Percentiles rank a stretch among this genome's conserved stretches.
phyloP scores from a whole-genome alignment of 1,140 invertebrate species.

The Oryctes rhinoceros region DNA sequence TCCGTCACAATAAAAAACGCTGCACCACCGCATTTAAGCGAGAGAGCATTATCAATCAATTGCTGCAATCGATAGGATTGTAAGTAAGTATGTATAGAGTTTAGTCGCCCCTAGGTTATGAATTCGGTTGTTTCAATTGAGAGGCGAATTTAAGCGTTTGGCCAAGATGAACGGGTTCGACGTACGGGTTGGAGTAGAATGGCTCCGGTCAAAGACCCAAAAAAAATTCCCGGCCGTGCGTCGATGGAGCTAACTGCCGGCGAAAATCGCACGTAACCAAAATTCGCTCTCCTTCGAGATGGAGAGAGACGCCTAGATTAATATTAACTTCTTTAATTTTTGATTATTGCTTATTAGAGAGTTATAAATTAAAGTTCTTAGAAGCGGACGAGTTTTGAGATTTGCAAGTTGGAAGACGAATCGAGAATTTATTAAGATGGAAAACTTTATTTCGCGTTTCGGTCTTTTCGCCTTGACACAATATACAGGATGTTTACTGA shows the following conservation, averaged over 20 bases:
- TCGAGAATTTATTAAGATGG: too few species aligned
- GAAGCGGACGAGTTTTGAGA: too few species aligned
- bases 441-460: too few species aligned
- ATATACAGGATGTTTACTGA: too few species aligned
- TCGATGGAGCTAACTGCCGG: conserved; percentile 7
- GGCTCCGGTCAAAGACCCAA: conserved; percentile 12
- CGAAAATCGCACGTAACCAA: background rate
- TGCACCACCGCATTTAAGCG: background rate
- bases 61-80: background rate
- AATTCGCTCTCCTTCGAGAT: background rate
- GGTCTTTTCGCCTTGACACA: too few species aligned
- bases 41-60: conserved; percentile 4
- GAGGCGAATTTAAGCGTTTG: conserved; percentile 14
- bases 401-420: too few species aligned
- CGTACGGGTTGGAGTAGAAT: conserved; percentile 8
- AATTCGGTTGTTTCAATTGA: conserved; percentile 15
- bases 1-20: background rate
- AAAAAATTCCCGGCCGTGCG: background rate
- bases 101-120: conserved; percentile 5
- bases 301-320: background rate
- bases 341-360: background rate
- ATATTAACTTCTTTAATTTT: background rate
- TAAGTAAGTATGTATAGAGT: background rate
- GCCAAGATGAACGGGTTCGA: conserved; percentile 13
- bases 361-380: background rate